These are phyloP conservation scores for Leucophora obtusa DNA, from an alignment of 2,888 invertebrate genomes.

Conservation along the genomic window DNA sequence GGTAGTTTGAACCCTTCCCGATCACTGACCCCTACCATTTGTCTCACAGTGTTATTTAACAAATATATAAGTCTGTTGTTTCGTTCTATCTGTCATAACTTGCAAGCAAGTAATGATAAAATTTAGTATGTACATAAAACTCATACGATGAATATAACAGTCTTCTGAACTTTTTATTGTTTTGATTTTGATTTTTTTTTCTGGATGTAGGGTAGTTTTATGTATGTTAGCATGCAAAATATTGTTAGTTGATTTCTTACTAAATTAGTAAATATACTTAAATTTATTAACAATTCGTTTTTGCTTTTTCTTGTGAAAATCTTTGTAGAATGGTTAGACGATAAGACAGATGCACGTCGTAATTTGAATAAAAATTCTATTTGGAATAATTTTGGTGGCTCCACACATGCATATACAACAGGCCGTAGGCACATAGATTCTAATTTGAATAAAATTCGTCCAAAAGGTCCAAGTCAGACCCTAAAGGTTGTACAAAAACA, in stretches of 20 bases:
- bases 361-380: slow-evolving; percentile 77
- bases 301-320: slow-evolving; percentile 10
- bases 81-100: too few relatives aligned
- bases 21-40: too few relatives aligned
- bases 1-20: too few relatives aligned
- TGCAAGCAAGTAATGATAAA: too few relatives aligned
- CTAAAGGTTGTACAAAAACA: slow-evolving; percentile 79
- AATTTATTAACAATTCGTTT: neutral
- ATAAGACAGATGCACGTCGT: slow-evolving; percentile 77
- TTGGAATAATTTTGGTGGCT: slow-evolving; percentile 84
- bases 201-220: slow-evolving; percentile 58
- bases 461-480: slow-evolving; percentile 85
- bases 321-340: slow-evolving; percentile 80
- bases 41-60: too few relatives aligned
- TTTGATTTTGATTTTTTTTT: slow-evolving; percentile 34
- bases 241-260: neutral
- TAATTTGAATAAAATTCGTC: slow-evolving; percentile 81
- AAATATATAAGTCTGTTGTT: too few relatives aligned
- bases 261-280: neutral
- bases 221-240: slow-evolving; percentile 33
- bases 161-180: neutral
- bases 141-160: too few relatives aligned
- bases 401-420: slow-evolving; percentile 84
- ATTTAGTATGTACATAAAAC: too few relatives aligned
- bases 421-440: slow-evolving; percentile 82